Evolutionary conservation across 2,113 vertebrate genomes (phyloP).

Genomic region (Sorex fumeus): DNA sequence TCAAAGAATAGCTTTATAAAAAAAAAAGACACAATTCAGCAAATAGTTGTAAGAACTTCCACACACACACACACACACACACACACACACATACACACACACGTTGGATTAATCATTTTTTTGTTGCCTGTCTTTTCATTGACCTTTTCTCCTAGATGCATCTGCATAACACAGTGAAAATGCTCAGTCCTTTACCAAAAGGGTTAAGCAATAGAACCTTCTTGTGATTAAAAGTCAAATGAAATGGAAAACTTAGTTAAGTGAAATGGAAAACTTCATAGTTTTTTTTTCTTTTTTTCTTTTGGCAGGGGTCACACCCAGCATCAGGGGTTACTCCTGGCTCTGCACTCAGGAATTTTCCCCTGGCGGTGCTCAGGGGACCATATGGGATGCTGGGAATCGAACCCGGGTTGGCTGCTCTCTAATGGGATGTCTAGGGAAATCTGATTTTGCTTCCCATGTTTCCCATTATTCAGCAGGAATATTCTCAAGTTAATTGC

Average conservation of each 20-base stretch:
- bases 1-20: slow-evolving; percentile 77
- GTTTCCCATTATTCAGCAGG: neutral
- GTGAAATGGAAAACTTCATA: slow-evolving; percentile 3
- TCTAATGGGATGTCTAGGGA: neutral
- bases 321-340: too few species aligned
- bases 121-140: slow-evolving; percentile 69
- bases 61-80: slow-evolving; percentile 73
- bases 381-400: too few species aligned
- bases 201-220: slow-evolving; percentile 34
- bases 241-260: slow-evolving; percentile 29
- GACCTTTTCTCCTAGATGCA: slow-evolving; percentile 38
- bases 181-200: slow-evolving; percentile 21
- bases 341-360: too few species aligned
- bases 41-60: slow-evolving; percentile 73
- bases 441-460: neutral
- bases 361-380: too few species aligned
- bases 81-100: slow-evolving; percentile 70
- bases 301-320: too few species aligned
- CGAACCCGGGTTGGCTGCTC: too few species aligned
- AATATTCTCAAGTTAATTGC: neutral
- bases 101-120: slow-evolving; percentile 79
- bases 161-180: slow-evolving; percentile 12
- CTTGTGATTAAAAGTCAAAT: slow-evolving; percentile 61
- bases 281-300: too few species aligned
- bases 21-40: slow-evolving; percentile 68